phyloP scores from a whole-genome alignment of 1,140 invertebrate species.

The Pseudomyrmex concolor region DNA sequence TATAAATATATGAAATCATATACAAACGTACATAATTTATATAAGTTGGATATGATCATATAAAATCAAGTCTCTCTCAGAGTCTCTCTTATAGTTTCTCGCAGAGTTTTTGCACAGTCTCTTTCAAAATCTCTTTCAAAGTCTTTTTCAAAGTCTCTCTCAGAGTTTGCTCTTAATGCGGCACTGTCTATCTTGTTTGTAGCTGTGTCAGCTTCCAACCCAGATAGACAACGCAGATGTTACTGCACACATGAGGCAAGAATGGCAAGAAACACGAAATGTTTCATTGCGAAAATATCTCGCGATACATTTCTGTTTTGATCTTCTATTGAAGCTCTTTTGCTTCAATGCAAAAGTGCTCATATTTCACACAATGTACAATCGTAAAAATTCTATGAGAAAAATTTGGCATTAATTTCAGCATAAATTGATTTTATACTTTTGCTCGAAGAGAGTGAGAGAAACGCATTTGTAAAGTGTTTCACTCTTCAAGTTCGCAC shows the following conservation, averaged over 20 bases:
- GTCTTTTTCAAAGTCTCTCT: no score
- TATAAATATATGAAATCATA: no score
- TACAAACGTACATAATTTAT: no score
- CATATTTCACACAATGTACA: not conserved
- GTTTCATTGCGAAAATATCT: not conserved
- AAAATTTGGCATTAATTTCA: not conserved
- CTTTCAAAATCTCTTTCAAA: no score
- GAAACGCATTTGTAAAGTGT: not conserved
- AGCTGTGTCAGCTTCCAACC: conserved; percentile 44
- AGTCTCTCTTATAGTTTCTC: no score
- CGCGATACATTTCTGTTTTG: not conserved
- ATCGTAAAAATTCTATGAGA: not conserved
- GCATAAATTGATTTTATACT: not conserved
- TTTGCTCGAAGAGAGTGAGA: not conserved
- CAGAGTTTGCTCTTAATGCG: not conserved
- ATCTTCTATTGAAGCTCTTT: not conserved
- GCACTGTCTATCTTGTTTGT: conserved; percentile 33
- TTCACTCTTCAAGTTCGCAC: not conserved
- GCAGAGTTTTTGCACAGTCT: no score
- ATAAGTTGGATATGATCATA: no score
- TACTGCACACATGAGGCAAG: not conserved
- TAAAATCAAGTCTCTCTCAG: no score
- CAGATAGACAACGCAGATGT: conserved; percentile 49
- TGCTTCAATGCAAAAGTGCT: not conserved
- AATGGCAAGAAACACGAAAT: not conserved